Conservation (phyloP, 2,113 vertebrate genomes). For the Corythornis madagascariensis region DNA sequence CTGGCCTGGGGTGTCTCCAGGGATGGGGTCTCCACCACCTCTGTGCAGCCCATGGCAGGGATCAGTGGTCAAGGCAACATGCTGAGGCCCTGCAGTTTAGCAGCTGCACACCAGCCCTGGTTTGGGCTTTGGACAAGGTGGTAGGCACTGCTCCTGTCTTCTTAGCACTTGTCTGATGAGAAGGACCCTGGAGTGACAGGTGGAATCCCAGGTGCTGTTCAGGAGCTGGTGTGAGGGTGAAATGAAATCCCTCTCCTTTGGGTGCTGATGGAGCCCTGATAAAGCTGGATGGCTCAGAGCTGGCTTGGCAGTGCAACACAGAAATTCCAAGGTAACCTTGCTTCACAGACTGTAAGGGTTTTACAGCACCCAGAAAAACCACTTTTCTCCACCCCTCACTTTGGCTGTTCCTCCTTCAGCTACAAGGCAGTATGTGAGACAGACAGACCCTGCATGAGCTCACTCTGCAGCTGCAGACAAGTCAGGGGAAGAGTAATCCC, state of each 20-base stretch:
- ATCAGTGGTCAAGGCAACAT: background rate
- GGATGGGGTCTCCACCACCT: too few relatives aligned
- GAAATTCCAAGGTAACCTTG: background rate
- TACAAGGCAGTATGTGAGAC: background rate
- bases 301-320: background rate
- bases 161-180: background rate
- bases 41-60: too few relatives aligned
- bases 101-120: background rate
- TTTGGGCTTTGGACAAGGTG: background rate
- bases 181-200: background rate
- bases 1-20: too few relatives aligned
- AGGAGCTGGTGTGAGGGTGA: background rate
- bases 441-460: background rate
- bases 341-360: background rate
- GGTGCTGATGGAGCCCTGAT: background rate
- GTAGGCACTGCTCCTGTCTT: background rate
- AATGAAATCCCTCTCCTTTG: background rate
- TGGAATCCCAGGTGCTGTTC: background rate
- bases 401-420: background rate
- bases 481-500: background rate
- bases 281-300: background rate
- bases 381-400: background rate
- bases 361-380: background rate
- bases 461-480: fast-evolving
- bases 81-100: background rate